Conservation (phyloP, 2,888 invertebrate genomes). For the Dendrolimus houi region DNA sequence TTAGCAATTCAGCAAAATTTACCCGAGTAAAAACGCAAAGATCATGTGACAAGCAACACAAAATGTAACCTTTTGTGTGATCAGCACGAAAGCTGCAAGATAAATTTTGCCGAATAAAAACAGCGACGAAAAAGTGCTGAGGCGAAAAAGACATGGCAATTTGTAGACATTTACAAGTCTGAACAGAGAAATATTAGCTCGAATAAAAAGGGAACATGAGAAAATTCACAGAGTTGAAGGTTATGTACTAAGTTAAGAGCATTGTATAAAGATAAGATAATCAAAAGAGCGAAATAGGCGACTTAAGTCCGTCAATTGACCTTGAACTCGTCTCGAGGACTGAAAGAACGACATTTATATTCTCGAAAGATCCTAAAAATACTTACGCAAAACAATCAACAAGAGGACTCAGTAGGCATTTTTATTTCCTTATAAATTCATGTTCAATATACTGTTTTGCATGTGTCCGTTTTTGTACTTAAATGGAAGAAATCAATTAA, state of each 20-base stretch:
- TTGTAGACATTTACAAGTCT: background rate
- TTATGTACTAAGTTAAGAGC: background rate
- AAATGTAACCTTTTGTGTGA: slow-evolving; percentile 6
- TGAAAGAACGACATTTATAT: too few species aligned
- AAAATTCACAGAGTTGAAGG: background rate
- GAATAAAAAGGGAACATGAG: background rate
- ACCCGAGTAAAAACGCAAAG: slow-evolving; percentile 1
- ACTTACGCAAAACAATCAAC: too few species aligned
- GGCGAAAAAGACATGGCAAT: background rate
- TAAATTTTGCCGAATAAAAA: slow-evolving; percentile 14
- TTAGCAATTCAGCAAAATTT: slow-evolving; percentile 2
- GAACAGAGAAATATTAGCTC: background rate
- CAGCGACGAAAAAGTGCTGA: background rate
- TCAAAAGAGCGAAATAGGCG: background rate
- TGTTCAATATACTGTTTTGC: too few species aligned
- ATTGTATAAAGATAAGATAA: background rate
- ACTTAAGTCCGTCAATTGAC: too few species aligned
- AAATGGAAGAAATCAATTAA: too few species aligned
- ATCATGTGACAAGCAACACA: background rate
- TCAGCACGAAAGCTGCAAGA: slow-evolving; percentile 12
- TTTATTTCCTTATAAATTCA: too few species aligned
- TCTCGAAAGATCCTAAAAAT: too few species aligned
- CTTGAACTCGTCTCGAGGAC: too few species aligned
- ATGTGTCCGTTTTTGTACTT: too few species aligned
- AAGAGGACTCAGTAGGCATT: too few species aligned